These are phyloP conservation scores for Ophion obscuratus DNA, from an alignment of 2,888 invertebrate species.

Conservation along the genomic window DNA sequence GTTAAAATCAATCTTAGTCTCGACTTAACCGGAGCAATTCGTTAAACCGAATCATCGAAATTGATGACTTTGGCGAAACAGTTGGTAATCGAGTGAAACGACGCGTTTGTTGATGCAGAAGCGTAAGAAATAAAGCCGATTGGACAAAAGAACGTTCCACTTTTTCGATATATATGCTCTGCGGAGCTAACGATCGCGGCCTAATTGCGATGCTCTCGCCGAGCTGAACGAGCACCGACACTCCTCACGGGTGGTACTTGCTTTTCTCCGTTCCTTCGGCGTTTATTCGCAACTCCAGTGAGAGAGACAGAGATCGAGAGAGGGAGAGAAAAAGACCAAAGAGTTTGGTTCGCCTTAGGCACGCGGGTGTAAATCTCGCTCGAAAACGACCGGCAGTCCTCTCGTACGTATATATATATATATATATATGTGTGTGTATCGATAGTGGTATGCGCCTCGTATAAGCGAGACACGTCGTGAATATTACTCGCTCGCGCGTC, in stretches of 20 bases:
- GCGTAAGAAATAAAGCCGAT: constrained; percentile 14
- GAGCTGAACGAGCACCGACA: constrained; percentile 45
- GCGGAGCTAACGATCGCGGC: constrained; percentile 62
- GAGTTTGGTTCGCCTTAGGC: constrained; percentile 57
- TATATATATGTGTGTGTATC: not conserved
- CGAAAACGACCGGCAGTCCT: constrained; percentile 58
- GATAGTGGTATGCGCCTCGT: constrained; percentile 26
- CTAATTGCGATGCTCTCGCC: constrained; percentile 66
- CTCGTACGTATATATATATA: constrained; percentile 3
- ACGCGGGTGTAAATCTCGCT: constrained; percentile 67
- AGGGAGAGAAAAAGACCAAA: constrained; percentile 31
- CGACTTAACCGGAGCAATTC: no score
- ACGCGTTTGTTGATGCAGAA: constrained; percentile 9
- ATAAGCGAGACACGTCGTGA: constrained; percentile 51
- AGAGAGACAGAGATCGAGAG: constrained; percentile 23
- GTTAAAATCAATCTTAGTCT: no score
- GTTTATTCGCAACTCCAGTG: not conserved
- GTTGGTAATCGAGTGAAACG: not conserved
- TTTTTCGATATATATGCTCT: constrained; percentile 2
- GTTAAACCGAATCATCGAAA: no score
- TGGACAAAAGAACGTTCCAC: constrained; percentile 18
- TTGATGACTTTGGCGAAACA: not conserved
- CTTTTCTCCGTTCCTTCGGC: constrained; percentile 30
- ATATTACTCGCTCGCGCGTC: constrained; percentile 55
- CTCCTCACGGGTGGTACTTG: constrained; percentile 38